Evolutionary conservation across 2,113 vertebrate genomes (phyloP).

Genomic region (Larimichthys crocea): DNA sequence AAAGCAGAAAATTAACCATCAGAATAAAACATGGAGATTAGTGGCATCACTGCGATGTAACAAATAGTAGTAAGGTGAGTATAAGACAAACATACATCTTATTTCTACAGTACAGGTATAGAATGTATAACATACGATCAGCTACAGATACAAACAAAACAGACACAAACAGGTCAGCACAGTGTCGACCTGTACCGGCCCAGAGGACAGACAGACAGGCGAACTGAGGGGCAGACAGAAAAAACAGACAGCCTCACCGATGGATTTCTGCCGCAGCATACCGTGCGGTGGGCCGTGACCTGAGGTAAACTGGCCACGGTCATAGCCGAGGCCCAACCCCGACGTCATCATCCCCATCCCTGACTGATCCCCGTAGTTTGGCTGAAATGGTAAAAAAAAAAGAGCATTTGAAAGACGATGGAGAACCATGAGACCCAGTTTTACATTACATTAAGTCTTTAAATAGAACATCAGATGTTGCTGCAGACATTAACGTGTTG

Average conservation of each 20-base stretch:
- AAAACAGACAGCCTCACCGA: constrained; percentile 89
- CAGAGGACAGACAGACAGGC: constrained; percentile 77
- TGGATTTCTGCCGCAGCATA: constrained; percentile 93
- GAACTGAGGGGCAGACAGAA: constrained; percentile 74
- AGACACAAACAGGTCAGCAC: constrained; percentile 73
- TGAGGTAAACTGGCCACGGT: constrained; percentile 89
- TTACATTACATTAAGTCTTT: not conserved
- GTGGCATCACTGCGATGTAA: constrained; percentile 6
- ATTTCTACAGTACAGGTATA: constrained; percentile 19
- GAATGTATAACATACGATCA: not conserved
- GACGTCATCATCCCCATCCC: constrained; percentile 84
- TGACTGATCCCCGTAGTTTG: constrained; percentile 86
- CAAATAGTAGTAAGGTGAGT: constrained; percentile 20
- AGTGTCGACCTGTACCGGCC: constrained; percentile 51
- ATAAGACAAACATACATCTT: constrained; percentile 30
- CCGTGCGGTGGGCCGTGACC: constrained; percentile 87
- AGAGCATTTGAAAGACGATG: not conserved
- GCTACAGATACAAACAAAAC: constrained; percentile 53
- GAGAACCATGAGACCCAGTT: not conserved
- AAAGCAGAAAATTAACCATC: constrained; percentile 35
- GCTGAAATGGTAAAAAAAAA: constrained; percentile 73
- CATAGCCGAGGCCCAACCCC: constrained; percentile 86
- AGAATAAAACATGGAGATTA: constrained; percentile 26
- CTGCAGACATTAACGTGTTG: too few species aligned
- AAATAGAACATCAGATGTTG: too few species aligned